Base-by-base conservation (phyloP, 2,797 vertebrate species). In the Holocentrus rufus region DNA sequence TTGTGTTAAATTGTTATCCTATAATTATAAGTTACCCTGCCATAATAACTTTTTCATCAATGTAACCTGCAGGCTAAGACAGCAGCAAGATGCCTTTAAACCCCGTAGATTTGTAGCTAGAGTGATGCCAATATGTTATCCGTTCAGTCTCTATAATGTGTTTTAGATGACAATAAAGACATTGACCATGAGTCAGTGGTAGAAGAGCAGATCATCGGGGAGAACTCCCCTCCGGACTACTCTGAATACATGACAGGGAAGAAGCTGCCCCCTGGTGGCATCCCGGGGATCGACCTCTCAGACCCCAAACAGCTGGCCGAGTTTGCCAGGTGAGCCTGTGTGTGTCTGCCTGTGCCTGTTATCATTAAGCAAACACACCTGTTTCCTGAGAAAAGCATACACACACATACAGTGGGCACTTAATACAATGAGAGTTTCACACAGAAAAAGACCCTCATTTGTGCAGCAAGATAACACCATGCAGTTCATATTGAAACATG, bases 221-320 rank as follows among this genome's bases (percentile, higher is more conserved):
- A 98, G 88, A 98, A 97, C 91, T 98, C 97, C 11, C 96, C 97
- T 64, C 98, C 97, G 2, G 98, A 99, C 90, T 99, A 98, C 84
- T 98, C 98, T 0, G 98, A 99, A 81, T 99, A 99, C 89, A 97
- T 99, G 97, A 99, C 97, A 1, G 97, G 98, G 79, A 98, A 99
- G 94, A 99, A 99, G 84, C 95, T 99, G 79, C 97, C 98, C 76
- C 97, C 98, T 56, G 98, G 97, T 74, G 98, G 98, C 53, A 99
- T 99, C 84, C 98, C 97, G 0, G 97, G 98, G 55, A 98, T 99
- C 85, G 97, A 99, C 91, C 96, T 99, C 57, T 99, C 98, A 0
- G 98, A 99, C 82, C 97, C 98, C 62, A 99, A 99, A 87, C 98
- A 99, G 79, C 92, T 99, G 92, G 97, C 97, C 17, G 98, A 99